These are phyloP conservation scores for Patiria miniata DNA, from an alignment of 35 echinoderm and acorn worm species.

Conservation along the genomic window DNA sequence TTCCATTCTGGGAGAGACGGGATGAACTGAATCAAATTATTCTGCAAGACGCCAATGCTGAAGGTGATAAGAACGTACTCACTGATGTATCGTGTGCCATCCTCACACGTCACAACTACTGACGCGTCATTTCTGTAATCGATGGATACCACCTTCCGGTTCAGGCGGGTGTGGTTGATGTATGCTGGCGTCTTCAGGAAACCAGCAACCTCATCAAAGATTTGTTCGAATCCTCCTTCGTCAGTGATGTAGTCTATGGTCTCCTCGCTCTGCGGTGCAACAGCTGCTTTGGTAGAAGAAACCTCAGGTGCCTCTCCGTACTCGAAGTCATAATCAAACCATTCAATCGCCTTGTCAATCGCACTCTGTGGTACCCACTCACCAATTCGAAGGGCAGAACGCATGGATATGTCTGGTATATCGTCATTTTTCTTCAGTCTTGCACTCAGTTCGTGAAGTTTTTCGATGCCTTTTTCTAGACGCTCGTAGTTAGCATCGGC, in stretches of 20 bases:
- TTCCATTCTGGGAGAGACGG: too few relatives aligned
- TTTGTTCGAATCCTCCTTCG: background rate
- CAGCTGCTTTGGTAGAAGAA: too few relatives aligned
- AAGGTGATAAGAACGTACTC: too few relatives aligned
- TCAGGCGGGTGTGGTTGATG: too few relatives aligned
- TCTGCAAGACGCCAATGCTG: slow-evolving; percentile 57
- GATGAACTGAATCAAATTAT: background rate
- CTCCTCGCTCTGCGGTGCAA: too few relatives aligned
- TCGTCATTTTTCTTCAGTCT: background rate
- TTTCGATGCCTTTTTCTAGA: slow-evolving; percentile 9
- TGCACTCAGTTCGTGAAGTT: background rate
- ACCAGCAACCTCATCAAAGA: slow-evolving; percentile 1
- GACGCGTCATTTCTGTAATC: slow-evolving; percentile 10
- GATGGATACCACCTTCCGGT: background rate
- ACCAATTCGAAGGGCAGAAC: too few relatives aligned
- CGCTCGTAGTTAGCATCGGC: background rate
- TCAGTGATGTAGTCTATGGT: background rate
- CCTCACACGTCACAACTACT: slow-evolving; percentile 9
- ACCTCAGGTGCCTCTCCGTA: slow-evolving; percentile 22
- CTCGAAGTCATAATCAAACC: slow-evolving; percentile 49
- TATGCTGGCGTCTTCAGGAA: background rate
- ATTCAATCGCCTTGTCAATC: too few relatives aligned
- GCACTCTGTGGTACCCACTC: too few relatives aligned
- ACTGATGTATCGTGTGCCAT: too few relatives aligned
- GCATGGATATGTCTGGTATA: too few relatives aligned